phyloP scores from a whole-genome alignment of 2,888 invertebrate species.

The Arge pagana region DNA sequence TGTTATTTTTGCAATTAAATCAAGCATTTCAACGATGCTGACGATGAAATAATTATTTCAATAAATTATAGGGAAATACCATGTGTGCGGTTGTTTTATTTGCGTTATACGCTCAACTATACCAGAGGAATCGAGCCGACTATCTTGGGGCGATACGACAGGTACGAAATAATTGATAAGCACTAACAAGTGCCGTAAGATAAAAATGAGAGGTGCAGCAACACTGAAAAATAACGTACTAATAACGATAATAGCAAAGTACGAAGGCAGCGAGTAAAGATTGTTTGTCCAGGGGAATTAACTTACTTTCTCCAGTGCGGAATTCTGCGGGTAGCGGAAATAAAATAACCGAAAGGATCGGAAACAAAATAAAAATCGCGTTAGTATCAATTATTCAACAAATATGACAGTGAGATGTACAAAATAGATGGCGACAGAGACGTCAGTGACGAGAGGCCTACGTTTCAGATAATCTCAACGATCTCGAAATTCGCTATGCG shows the following conservation, averaged over 20 bases:
- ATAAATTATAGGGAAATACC: no score
- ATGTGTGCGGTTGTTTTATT: no score
- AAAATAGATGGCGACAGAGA: conserved; percentile 36
- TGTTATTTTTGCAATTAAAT: no score
- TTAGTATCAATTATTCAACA: conserved; percentile 48
- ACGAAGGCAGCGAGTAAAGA: conserved; percentile 45
- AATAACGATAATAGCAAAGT: conserved; percentile 37
- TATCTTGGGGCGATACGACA: no score
- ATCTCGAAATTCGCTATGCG: conserved; percentile 21
- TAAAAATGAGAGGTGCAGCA: conserved; percentile 31
- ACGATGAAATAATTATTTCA: no score
- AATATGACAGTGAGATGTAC: conserved; percentile 41
- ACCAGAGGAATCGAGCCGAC: no score
- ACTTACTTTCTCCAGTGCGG: conserved; percentile 97
- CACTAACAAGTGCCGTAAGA: conserved; percentile 28
- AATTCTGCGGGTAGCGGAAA: conserved; percentile 72
- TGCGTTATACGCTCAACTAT: no score
- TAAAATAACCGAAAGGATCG: conserved; percentile 58
- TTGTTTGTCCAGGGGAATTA: conserved; percentile 45
- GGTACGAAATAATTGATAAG: conserved; percentile 26
- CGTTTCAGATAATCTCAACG: conserved; percentile 27
- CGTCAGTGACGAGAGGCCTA: conserved; percentile 27
- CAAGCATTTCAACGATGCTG: no score
- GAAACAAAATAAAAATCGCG: conserved; percentile 58
- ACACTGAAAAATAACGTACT: conserved; percentile 20